A percentile compares a stretch with the other conserved stretches of the same genome.
phyloP scores from a whole-genome alignment of 2,797 vertebrate species.

The Morelia viridis region DNA sequence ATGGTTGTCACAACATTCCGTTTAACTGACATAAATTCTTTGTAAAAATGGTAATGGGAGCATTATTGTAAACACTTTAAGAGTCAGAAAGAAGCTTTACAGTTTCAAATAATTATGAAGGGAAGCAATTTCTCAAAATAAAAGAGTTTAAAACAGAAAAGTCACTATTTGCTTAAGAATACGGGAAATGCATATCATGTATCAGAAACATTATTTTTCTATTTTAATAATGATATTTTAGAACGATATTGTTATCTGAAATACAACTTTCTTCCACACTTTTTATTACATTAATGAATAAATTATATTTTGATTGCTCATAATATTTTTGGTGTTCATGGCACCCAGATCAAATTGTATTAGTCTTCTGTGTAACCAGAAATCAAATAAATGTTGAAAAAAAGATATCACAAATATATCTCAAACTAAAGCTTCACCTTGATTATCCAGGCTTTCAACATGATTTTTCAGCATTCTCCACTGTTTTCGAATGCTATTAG shows the following conservation, averaged over 20 bases:
- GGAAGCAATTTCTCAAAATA: neutral
- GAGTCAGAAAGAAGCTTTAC: neutral
- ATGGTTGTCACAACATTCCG: neutral
- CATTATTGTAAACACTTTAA: neutral
- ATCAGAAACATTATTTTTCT: neutral
- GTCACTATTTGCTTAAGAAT: neutral
- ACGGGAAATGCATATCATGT: neutral
- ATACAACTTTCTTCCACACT: neutral
- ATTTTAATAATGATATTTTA: neutral
- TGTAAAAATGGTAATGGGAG: neutral
- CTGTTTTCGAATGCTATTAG: constrained; percentile 94
- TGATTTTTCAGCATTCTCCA: constrained; percentile 95
- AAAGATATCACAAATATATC: neutral
- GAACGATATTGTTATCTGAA: neutral
- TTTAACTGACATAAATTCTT: neutral
- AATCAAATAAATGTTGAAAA: neutral
- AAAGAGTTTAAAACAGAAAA: neutral
- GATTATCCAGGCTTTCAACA: constrained; percentile 90
- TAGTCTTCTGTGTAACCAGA: neutral
- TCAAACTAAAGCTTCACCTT: constrained; percentile 75
- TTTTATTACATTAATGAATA: neutral
- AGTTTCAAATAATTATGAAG: neutral
- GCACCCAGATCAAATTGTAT: neutral
- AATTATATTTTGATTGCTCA: neutral
- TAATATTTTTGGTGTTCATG: neutral